phyloP scores from a whole-genome alignment of 1,140 invertebrate genomes.

The Globodera ellingtonae region DNA sequence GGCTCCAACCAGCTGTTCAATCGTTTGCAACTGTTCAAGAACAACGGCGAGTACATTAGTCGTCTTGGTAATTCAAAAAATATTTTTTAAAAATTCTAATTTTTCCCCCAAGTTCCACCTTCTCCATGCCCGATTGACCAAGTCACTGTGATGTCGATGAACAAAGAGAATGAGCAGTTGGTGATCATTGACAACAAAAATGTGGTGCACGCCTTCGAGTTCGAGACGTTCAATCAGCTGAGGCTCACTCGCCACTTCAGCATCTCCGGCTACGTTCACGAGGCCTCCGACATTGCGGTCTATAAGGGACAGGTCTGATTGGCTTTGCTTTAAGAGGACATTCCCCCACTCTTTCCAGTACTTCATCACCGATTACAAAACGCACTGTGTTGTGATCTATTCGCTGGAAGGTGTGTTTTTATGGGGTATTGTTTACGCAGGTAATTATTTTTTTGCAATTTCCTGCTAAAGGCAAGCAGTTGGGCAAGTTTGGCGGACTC shows the following conservation, averaged over 20 bases:
- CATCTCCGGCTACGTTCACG: slow-evolving; percentile 39
- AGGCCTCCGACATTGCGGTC: slow-evolving; percentile 39
- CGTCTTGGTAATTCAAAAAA: slow-evolving; percentile 29
- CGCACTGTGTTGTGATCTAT: slow-evolving; percentile 39
- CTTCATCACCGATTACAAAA: slow-evolving; percentile 47
- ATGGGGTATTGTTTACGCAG: too few relatives aligned
- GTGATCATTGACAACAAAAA: slow-evolving; percentile 46
- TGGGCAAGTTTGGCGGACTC: slow-evolving; percentile 32
- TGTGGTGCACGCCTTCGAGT: slow-evolving; percentile 34
- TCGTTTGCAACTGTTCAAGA: slow-evolving; percentile 38
- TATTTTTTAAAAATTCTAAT: slow-evolving; percentile 13
- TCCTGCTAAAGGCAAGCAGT: slow-evolving; percentile 36
- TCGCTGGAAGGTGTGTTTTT: slow-evolving; percentile 27
- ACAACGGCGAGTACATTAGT: slow-evolving; percentile 41
- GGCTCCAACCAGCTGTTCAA: slow-evolving; percentile 40
- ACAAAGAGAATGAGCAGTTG: slow-evolving; percentile 39
- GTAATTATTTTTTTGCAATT: background rate
- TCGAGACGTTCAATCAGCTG: slow-evolving; percentile 35
- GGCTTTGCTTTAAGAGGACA: background rate
- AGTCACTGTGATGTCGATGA: slow-evolving; percentile 40
- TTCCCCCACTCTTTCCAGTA: slow-evolving; percentile 8
- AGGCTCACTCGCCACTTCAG: slow-evolving; percentile 30
- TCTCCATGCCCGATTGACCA: slow-evolving; percentile 33
- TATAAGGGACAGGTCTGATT: slow-evolving; percentile 33
- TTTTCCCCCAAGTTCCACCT: slow-evolving; percentile 4